A percentile compares a stretch with the other conserved stretches of the same genome.
phyloP scores from a whole-genome alignment of 2,888 invertebrate genomes.

The Pharmacophagus antenor region DNA sequence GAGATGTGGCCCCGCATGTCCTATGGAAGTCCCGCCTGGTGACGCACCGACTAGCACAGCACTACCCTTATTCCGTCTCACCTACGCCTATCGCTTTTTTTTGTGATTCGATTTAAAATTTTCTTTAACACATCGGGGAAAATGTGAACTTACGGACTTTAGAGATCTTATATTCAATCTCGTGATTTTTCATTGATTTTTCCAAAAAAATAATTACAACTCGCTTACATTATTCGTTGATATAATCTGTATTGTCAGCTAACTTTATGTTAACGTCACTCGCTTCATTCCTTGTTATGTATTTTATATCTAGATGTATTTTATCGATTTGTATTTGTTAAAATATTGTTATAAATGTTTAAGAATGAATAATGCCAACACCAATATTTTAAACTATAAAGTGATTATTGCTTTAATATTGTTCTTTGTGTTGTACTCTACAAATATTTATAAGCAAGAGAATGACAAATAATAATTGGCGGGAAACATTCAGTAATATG shows the following conservation, averaged over 20 bases:
- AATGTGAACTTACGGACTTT: not conserved
- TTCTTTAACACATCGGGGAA: not conserved
- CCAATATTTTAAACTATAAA: too few relatives aligned
- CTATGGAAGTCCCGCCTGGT: constrained; percentile 55
- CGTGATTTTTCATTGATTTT: not conserved
- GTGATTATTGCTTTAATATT: too few relatives aligned
- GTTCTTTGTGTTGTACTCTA: too few relatives aligned
- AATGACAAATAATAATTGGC: too few relatives aligned
- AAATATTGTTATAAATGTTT: constrained; percentile 1
- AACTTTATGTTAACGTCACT: constrained; percentile 14
- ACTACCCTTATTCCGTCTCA: constrained; percentile 32
- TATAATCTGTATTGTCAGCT: constrained; percentile 13
- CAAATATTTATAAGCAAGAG: too few relatives aligned
- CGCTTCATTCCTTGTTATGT: constrained; percentile 13
- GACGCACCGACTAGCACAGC: constrained; percentile 33
- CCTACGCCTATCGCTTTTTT: constrained; percentile 48
- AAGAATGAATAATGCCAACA: not conserved
- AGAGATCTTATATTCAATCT: not conserved
- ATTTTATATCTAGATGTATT: constrained; percentile 16
- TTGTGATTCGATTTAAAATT: constrained; percentile 41
- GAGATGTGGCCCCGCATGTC: constrained; percentile 71
- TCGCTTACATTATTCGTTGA: constrained; percentile 2
- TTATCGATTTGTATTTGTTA: constrained; percentile 9
- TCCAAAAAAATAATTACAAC: not conserved
- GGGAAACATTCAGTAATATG: too few relatives aligned